These are phyloP conservation scores for Patiria pectinifera DNA, from an alignment of 53 echinoderm and acorn worm genomes.

Conservation along the genomic window DNA sequence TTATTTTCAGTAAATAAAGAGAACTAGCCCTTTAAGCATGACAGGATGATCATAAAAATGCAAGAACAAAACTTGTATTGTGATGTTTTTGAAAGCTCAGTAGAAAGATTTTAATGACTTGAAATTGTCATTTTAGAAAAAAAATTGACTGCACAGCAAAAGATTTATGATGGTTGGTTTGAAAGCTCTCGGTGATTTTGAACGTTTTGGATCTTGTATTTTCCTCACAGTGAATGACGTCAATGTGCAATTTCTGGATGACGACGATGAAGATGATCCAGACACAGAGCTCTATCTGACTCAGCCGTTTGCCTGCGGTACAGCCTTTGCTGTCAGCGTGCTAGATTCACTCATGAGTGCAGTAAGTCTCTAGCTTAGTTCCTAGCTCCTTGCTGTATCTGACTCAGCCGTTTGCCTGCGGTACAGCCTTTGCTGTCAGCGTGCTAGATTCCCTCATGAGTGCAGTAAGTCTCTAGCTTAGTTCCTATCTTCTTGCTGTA, in stretches of 20 bases:
- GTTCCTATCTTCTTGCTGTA: constrained; percentile 56
- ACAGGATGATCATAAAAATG: too few relatives aligned
- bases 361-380: constrained; percentile 70
- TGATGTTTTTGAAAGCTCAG: too few relatives aligned
- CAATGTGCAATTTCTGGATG: constrained; percentile 98
- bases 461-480: constrained; percentile 76
- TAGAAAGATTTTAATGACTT: too few relatives aligned
- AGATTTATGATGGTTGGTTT: too few relatives aligned
- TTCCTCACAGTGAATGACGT: constrained; percentile 84
- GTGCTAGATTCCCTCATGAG: constrained; percentile 99
- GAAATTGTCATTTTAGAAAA: too few relatives aligned
- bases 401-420: constrained; percentile 97
- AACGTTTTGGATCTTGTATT: not conserved
- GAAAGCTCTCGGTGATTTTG: too few relatives aligned
- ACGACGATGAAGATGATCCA: constrained; percentile 98
- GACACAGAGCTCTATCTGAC: constrained; percentile 97
- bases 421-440: constrained; percentile 96
- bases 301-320: constrained; percentile 98
- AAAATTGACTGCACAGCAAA: too few relatives aligned
- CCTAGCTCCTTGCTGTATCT: constrained; percentile 64
- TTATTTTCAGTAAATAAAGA: too few relatives aligned
- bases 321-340: constrained; percentile 98
- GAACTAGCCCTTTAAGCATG: too few relatives aligned
- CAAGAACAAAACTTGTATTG: too few relatives aligned
- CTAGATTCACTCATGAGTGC: constrained; percentile 98